These are phyloP conservation scores for Euzophera pinguis DNA, from an alignment of 2,888 invertebrate species.

Conservation along the genomic window DNA sequence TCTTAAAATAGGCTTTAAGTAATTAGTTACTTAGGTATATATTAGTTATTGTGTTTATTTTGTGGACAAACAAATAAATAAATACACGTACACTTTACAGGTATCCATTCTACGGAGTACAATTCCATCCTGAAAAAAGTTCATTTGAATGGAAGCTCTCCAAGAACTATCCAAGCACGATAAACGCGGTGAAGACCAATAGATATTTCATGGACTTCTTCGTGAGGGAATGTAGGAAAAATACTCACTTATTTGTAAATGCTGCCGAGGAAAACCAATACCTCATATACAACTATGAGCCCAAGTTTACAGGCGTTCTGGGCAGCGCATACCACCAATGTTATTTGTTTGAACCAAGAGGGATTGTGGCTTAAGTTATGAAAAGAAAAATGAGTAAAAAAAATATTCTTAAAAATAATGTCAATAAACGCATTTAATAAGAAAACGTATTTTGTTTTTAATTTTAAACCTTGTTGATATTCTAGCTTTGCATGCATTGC, in stretches of 20 bases:
- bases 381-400: neutral
- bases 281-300: constrained; percentile 86
- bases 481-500: too few species aligned
- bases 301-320: constrained; percentile 79
- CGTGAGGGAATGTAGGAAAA: constrained; percentile 86
- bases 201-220: constrained; percentile 92
- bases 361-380: constrained; percentile 18
- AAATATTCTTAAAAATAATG: neutral
- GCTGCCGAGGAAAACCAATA: constrained; percentile 75
- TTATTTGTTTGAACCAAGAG: constrained; percentile 82
- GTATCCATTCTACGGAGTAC: constrained; percentile 91
- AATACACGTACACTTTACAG: constrained; percentile 34
- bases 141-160: constrained; percentile 86
- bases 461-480: too few species aligned
- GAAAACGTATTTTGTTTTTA: too few species aligned
- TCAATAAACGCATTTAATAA: too few species aligned
- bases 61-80: too few species aligned
- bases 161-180: constrained; percentile 82
- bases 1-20: too few species aligned
- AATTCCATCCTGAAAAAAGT: constrained; percentile 96
- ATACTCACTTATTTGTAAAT: constrained; percentile 77
- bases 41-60: too few species aligned
- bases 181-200: constrained; percentile 80
- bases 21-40: too few species aligned
- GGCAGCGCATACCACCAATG: constrained; percentile 82